Conservation (phyloP, 2,113 vertebrate genomes). For the Sprattus sprattus region DNA sequence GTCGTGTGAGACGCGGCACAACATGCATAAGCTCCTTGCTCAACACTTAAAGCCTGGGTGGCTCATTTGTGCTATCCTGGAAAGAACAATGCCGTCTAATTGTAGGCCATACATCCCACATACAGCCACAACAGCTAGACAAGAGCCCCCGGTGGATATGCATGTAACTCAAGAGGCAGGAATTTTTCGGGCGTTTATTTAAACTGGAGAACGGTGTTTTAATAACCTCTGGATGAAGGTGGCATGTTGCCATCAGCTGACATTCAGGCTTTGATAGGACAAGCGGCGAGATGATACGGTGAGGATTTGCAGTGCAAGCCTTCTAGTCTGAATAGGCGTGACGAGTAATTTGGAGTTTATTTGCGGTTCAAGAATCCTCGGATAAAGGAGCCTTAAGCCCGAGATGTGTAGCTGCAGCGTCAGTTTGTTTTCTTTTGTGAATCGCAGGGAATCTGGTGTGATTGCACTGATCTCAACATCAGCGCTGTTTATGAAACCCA, state of each 20-base stretch:
- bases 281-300: background rate
- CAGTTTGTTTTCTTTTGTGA: background rate
- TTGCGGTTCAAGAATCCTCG: background rate
- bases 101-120: slow-evolving; percentile 9
- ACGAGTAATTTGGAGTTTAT: slow-evolving; percentile 1
- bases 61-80: slow-evolving; percentile 8
- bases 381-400: background rate
- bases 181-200: slow-evolving; percentile 30
- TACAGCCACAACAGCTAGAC: background rate
- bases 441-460: background rate
- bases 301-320: background rate
- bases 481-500: slow-evolving; percentile 30
- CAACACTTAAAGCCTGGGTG: background rate
- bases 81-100: slow-evolving; percentile 17
- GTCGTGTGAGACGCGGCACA: background rate
- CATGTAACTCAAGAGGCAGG: background rate
- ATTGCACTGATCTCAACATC: slow-evolving; percentile 45
- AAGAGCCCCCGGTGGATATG: background rate
- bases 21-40: background rate
- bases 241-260: slow-evolving; percentile 5
- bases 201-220: slow-evolving; percentile 19
- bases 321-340: background rate
- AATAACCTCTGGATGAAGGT: slow-evolving; percentile 9
- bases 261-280: background rate
- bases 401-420: background rate